Percentiles rank a stretch among this genome's conserved stretches.
Conservation (phyloP, 2,113 vertebrate genomes). For the Ochotona princeps region DNA sequence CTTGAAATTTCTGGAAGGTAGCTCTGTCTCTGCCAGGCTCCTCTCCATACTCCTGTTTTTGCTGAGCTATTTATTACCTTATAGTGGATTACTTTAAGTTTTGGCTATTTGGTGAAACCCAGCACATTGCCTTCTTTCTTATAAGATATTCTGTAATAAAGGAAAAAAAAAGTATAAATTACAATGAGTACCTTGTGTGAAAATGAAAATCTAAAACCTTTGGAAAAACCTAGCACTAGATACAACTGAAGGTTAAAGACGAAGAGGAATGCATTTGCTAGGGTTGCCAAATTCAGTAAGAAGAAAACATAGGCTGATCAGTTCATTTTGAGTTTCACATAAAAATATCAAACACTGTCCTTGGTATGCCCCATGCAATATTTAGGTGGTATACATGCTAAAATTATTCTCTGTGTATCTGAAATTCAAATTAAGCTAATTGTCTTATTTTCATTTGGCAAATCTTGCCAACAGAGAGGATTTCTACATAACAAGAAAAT, state of each 20-base stretch:
- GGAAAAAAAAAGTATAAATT: not conserved
- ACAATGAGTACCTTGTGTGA: not conserved
- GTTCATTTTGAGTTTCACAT: slow-evolving; percentile 1
- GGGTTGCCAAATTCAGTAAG: not conserved
- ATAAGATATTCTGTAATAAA: not conserved
- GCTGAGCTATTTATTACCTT: not conserved
- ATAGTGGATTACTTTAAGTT: not conserved
- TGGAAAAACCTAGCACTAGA: not conserved
- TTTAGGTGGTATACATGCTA: not conserved
- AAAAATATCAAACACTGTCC: not conserved
- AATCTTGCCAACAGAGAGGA: not conserved
- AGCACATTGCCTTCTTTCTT: not conserved
- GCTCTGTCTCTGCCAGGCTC: rapidly evolving
- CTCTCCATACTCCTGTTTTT: rapidly evolving
- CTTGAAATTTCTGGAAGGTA: not conserved
- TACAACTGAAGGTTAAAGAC: not conserved
- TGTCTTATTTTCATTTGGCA: not conserved
- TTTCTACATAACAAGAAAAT: not conserved
- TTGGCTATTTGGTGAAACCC: not conserved
- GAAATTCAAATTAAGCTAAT: not conserved
- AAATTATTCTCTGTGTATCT: not conserved
- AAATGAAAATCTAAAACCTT: not conserved
- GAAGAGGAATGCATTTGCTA: not conserved
- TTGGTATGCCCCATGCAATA: not conserved
- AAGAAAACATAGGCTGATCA: not conserved